Evolutionary conservation across 1,140 invertebrate species (phyloP).

Genomic region (Solenopsis fugax): DNA sequence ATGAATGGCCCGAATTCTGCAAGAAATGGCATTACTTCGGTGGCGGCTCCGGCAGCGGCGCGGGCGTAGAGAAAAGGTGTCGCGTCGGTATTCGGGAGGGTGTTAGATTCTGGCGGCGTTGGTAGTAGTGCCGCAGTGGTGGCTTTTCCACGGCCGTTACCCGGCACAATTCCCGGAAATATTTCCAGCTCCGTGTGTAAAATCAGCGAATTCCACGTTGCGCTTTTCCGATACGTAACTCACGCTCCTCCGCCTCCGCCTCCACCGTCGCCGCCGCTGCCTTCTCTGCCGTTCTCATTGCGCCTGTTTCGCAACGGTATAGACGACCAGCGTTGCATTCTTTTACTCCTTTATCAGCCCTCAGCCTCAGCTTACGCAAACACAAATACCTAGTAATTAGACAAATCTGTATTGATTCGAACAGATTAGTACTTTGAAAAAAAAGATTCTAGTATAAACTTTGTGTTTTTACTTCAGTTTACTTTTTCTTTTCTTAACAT

Average conservation of each 20-base stretch:
- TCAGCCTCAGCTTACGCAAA: conserved; percentile 28
- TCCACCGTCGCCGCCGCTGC: conserved; percentile 10
- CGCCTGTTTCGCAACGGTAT: conserved; percentile 30
- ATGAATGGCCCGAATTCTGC: conserved; percentile 77
- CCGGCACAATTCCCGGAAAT: conserved; percentile 74
- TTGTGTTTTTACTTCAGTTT: not conserved
- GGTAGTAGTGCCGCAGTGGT: conserved; percentile 16
- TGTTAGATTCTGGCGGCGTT: conserved; percentile 37
- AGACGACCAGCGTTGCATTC: conserved; percentile 5
- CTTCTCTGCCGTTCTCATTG: conserved; percentile 33
- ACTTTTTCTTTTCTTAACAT: not conserved
- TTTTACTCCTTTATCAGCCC: conserved; percentile 20
- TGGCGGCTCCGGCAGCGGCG: not conserved
- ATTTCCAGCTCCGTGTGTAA: conserved; percentile 74
- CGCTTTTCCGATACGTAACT: conserved; percentile 78
- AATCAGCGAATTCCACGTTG: conserved; percentile 78
- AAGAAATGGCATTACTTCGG: conserved; percentile 73
- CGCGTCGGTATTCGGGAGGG: conserved; percentile 73
- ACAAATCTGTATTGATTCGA: not conserved
- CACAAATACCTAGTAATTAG: not conserved
- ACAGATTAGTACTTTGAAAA: not conserved
- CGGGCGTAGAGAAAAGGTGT: conserved; percentile 62
- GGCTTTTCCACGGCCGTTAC: conserved; percentile 66
- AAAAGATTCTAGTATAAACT: not conserved
- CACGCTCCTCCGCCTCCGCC: conserved; percentile 30